phyloP scores from a whole-genome alignment of 1,140 invertebrate genomes.

The Leucophenga varia region DNA sequence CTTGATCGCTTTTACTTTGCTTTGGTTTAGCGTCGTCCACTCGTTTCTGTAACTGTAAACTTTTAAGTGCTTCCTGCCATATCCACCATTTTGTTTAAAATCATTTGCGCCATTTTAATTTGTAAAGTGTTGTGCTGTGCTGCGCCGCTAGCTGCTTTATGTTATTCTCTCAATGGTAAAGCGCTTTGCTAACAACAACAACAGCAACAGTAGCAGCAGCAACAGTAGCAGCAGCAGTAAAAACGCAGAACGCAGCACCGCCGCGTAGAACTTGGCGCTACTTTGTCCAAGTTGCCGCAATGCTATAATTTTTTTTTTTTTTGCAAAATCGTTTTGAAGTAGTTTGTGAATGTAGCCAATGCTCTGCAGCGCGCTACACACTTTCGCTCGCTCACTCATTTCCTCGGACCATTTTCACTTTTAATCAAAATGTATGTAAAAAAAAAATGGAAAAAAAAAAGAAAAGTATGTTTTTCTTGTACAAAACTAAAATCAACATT shows the following conservation, averaged over 20 bases:
- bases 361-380: neutral
- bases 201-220: no score
- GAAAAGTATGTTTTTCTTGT: no score
- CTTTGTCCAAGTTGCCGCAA: neutral
- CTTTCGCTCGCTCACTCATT: neutral
- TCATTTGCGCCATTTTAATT: slow-evolving; percentile 41
- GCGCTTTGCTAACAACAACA: neutral
- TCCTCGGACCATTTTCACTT: neutral
- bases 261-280: neutral
- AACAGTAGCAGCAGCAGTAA: no score
- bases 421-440: no score
- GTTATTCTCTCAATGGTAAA: no score
- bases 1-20: neutral
- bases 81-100: no score
- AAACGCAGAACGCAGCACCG: no score
- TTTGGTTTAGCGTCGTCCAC: neutral
- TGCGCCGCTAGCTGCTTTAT: no score
- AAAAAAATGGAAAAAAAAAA: no score
- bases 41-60: no score
- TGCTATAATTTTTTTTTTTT: slow-evolving; percentile 11
- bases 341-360: neutral
- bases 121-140: slow-evolving; percentile 41
- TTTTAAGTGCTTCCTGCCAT: no score
- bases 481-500: no score
- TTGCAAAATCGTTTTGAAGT: neutral